Base-by-base conservation (phyloP, 1,140 invertebrate genomes). In the Drosophila lacteicornis region DNA sequence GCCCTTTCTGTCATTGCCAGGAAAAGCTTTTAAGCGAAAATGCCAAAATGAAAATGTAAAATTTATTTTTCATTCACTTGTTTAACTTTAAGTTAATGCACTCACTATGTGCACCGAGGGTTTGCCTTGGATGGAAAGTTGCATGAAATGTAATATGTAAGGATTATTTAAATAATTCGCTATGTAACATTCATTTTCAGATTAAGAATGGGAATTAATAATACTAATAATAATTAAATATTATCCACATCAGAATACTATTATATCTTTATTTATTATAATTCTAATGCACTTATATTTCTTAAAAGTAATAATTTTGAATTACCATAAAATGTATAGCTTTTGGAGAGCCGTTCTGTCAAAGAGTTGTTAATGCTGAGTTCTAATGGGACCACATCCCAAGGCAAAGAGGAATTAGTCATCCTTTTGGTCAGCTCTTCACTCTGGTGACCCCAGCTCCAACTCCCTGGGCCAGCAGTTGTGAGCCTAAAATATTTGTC, bases 11-110 rank as follows among this genome's bases (percentile, higher is more conserved):
- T 36, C 19, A 25, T 3, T n/a, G 40, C 50, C n/a, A 22, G 49
- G 40, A 84, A 87, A 88, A 88, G 84, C 84, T 87, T 88, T 87
- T 88, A 87, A 86, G 80, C 74, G 66, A 73, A 88, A 83, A 77
- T 70, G 30, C 77, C 73, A 80, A 87, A 88, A 78, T 88, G 68
- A 78, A 88, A 78, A 78, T 88, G 67, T 71, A 63, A 78, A 85
- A 85, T 85, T 46, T 75, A 79, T 70, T 65, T 61, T 43, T 59
- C 60, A 61, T 47, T 63, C 27, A 43, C 58, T 71, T 45, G 66
- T 43, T 67, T 22, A 66, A 67, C 62, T 66, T 75, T 17, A 12
- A 42, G 43, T 61, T 78, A 79, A 71, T 61, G 61, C 60, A 22
- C 25, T 66, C 1, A 15, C 8, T 33, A 33, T 33, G 7, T 9